phyloP scores from a whole-genome alignment of 2,888 invertebrate genomes.

The Eulithis prunata region DNA sequence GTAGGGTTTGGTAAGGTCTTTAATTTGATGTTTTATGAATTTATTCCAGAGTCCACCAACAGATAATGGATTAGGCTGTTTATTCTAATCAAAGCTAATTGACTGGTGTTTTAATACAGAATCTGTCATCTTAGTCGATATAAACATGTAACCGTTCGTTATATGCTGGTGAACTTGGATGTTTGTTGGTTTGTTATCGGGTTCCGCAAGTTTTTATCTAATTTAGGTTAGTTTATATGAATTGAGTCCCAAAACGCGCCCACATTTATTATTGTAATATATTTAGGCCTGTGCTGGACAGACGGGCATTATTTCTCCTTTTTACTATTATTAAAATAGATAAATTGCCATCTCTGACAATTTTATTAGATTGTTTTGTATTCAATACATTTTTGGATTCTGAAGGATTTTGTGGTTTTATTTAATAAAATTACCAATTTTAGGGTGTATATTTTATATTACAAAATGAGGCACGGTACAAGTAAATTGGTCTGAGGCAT shows the following conservation, averaged over 20 bases:
- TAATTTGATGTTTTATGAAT: conserved; percentile 8
- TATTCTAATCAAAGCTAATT: not conserved
- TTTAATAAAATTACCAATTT: conserved; percentile 32
- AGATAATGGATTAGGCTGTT: not conserved
- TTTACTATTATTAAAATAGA: conserved; percentile 73
- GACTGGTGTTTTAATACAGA: not conserved
- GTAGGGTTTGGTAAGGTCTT: conserved; percentile 14
- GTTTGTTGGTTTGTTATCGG: conserved; percentile 22
- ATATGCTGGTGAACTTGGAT: conserved; percentile 13
- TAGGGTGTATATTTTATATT: conserved; percentile 12
- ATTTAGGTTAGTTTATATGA: conserved; percentile 62
- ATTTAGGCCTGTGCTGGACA: conserved; percentile 37
- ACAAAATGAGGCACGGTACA: conserved; percentile 17
- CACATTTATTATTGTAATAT: conserved; percentile 51
- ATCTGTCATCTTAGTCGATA: not conserved
- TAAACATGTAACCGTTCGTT: not conserved
- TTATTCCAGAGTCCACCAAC: conserved; percentile 1
- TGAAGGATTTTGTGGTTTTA: conserved; percentile 50
- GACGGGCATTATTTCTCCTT: conserved; percentile 50
- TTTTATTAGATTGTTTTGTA: conserved; percentile 82
- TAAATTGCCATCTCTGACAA: conserved; percentile 79
- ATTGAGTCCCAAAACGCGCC: conserved; percentile 46
- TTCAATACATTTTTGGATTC: conserved; percentile 83
- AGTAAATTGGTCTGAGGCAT: too few species aligned
- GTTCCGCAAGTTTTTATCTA: conserved; percentile 50